These are phyloP conservation scores for Epistrophe grossulariae DNA, from an alignment of 2,888 invertebrate genomes.

Conservation along the genomic window DNA sequence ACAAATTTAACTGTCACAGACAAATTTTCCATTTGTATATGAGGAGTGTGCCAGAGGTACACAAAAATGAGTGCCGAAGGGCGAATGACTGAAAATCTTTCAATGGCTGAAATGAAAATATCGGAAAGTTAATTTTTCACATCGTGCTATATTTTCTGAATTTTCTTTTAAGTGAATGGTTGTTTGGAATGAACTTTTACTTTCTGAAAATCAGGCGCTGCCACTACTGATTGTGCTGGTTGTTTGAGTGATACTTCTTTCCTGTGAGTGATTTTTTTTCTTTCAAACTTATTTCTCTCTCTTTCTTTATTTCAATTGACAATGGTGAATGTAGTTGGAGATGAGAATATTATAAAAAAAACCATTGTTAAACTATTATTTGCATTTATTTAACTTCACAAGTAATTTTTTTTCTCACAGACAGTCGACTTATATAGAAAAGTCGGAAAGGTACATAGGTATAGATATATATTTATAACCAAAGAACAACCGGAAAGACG, in stretches of 20 bases:
- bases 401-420: conserved; percentile 12
- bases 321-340: conserved; percentile 19
- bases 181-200: conserved; percentile 6
- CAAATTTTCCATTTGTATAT: conserved; percentile 18
- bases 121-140: conserved; percentile 1
- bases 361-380: conserved; percentile 61
- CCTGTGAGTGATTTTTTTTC: neutral
- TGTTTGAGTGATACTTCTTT: conserved; percentile 14
- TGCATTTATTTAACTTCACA: conserved; percentile 48
- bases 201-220: conserved; percentile 21
- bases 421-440: conserved; percentile 1
- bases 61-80: neutral
- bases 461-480: neutral
- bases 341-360: conserved; percentile 11
- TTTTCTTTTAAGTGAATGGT: neutral
- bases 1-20: conserved; percentile 48
- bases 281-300: neutral
- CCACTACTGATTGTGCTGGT: neutral
- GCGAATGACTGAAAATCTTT: neutral
- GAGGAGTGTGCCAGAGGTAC: neutral
- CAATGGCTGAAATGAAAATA: neutral
- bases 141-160: neutral
- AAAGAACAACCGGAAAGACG: conserved; percentile 33
- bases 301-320: conserved; percentile 24
- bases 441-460: neutral